Percentiles rank a stretch among this genome's conserved stretches.
Evolutionary conservation across 35 echinoderm and acorn worm genomes (phyloP).

Genomic region (Apostichopus parvimensis): DNA sequence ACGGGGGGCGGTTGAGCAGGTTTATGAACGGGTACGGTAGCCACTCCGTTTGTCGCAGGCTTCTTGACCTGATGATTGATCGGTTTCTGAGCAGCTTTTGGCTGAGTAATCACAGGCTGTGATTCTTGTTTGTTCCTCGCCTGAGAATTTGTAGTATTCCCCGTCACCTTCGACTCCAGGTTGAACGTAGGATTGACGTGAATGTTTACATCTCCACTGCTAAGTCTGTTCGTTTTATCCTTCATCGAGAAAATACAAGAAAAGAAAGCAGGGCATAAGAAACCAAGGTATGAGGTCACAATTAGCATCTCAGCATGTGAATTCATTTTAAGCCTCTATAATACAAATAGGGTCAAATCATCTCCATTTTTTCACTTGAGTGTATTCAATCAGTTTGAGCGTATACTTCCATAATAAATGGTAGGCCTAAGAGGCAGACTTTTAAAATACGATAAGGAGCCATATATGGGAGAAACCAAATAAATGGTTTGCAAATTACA

Average conservation of each 20-base stretch:
- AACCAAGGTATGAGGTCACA: no score
- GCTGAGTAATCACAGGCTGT: slow-evolving; percentile 29
- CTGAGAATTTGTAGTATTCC: background rate
- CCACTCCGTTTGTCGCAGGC: background rate
- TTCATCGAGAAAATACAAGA: background rate
- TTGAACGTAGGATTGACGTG: slow-evolving; percentile 42
- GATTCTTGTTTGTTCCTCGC: background rate
- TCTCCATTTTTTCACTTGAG: no score
- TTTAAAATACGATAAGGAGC: no score
- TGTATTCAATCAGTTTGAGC: no score
- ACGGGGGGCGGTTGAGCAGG: slow-evolving; percentile 19
- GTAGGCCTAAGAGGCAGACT: no score
- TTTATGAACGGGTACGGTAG: background rate
- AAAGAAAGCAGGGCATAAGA: background rate
- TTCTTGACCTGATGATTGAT: background rate
- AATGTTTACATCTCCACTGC: slow-evolving; percentile 36
- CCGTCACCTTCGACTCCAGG: slow-evolving; percentile 5
- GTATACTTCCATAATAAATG: no score
- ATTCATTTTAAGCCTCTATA: no score
- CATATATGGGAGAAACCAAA: no score
- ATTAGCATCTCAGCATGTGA: no score
- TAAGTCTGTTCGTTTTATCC: slow-evolving; percentile 44
- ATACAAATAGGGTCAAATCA: no score
- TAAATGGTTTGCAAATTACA: no score
- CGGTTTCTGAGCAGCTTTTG: background rate